These are phyloP conservation scores for Oxystoma pomonae DNA, from an alignment of 2,888 invertebrate species.

Conservation along the genomic window DNA sequence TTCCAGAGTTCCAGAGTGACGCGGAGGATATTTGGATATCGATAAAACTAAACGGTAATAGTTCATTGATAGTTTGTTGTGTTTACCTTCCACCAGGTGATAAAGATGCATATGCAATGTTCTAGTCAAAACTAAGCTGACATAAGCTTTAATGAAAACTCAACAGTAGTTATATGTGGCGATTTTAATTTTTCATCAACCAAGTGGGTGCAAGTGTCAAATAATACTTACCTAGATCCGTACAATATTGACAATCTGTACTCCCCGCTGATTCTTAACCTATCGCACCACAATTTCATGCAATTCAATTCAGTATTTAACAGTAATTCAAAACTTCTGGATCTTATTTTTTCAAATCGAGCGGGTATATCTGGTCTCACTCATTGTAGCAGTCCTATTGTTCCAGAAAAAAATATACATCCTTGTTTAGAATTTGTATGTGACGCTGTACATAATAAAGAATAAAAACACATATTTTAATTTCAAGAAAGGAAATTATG, in stretches of 20 bases:
- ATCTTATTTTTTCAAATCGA: not conserved
- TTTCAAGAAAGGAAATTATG: too few relatives aligned
- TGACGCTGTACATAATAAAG: too few relatives aligned
- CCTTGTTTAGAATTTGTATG: too few relatives aligned
- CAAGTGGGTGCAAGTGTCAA: not conserved
- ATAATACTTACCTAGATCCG: not conserved
- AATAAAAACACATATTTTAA: too few relatives aligned
- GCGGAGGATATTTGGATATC: conserved; percentile 9
- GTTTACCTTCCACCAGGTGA: conserved; percentile 9
- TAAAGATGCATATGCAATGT: conserved; percentile 1
- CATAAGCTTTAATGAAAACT: not conserved
- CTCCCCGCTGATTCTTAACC: not conserved
- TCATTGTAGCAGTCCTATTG: too few relatives aligned
- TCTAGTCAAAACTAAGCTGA: conserved; percentile 1
- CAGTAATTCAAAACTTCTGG: not conserved
- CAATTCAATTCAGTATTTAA: not conserved
- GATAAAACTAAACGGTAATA: not conserved
- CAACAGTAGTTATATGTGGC: not conserved
- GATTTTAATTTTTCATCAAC: not conserved
- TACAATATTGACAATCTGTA: not conserved
- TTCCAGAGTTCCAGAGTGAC: conserved; percentile 7
- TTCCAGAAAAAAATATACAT: too few relatives aligned
- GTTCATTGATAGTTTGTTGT: conserved; percentile 1
- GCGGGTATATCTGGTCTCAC: not conserved
- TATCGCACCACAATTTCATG: not conserved